Base-by-base conservation (phyloP, 1,140 invertebrate species). In the Calephelis nemesis region DNA sequence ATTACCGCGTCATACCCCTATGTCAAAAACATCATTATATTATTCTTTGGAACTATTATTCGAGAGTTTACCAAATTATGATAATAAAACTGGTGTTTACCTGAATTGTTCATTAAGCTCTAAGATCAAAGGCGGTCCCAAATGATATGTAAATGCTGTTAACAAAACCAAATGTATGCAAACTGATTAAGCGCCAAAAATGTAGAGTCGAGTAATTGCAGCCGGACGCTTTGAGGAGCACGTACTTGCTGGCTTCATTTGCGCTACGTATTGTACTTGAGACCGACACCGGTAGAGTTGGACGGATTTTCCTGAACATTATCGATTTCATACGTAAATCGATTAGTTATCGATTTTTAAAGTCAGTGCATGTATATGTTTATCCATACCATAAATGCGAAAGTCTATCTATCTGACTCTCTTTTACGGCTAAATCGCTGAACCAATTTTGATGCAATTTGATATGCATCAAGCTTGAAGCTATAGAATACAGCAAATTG, bases 181-280 rank as follows among this genome's bases (percentile, higher is more conserved):
- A 65, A 62, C 67, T 49, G 69, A 70, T 69, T 65, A 60, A 67
- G 65, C 64, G 64, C 54, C 63, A 72, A 65, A 64, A 72, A 68
- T 65, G 67, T 72, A 69, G 68, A 65, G 68, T 54, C 67, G 62
- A 63, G 68, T 47, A 39, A 49, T 19, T 65, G 12, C 19, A 63
- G 69, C 42, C 58, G 63, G 65, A 48, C 45, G 62, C 67, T 69
- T 69, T 69, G 67, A 74, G 69, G 70, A 72, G 72, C 64, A 70
- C 72, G 70, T 76, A 74, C 72, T 62, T 63, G 48, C 64, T 50
- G 15, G 52, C 69, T 74, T 70, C 73, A 64, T 71, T 72, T 70
- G 70, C 70, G 62, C 70, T 65, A 70, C 72, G 69, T 74, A 73
- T 69, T 73, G 67, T 75, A 68, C 47, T 52, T 60, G 50, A 63